phyloP scores from a whole-genome alignment of 2,797 vertebrate genomes.

The Melanotaenia maccullochi region DNA sequence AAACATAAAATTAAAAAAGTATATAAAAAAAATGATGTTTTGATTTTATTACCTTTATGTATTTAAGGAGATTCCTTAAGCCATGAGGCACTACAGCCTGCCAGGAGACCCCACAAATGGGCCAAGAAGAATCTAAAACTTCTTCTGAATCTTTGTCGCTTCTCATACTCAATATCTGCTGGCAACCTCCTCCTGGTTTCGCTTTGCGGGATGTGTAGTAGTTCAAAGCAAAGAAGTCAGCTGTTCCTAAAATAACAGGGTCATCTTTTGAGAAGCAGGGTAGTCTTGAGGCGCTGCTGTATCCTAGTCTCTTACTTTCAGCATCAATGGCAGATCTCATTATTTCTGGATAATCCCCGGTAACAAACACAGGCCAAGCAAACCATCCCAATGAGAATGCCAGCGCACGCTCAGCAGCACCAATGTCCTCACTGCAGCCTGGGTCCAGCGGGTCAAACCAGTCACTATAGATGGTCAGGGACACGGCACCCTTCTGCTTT shows the following conservation, averaged over 20 bases:
- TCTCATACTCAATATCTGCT: slow-evolving; percentile 55
- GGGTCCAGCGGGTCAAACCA: slow-evolving; percentile 82
- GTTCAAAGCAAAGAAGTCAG: slow-evolving; percentile 89
- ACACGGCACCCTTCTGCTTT: slow-evolving; percentile 78
- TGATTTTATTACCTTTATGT: slow-evolving; percentile 82
- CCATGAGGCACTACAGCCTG: slow-evolving; percentile 82
- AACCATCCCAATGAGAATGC: slow-evolving; percentile 84
- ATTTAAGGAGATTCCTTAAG: slow-evolving; percentile 83
- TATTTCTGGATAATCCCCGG: slow-evolving; percentile 84
- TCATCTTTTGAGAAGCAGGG: slow-evolving; percentile 81
- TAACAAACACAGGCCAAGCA: slow-evolving; percentile 85
- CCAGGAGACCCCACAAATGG: slow-evolving; percentile 77
- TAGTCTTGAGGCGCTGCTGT: slow-evolving; percentile 67
- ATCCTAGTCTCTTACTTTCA: slow-evolving; percentile 75
- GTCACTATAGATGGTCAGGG: slow-evolving; percentile 81
- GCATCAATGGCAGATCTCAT: slow-evolving; percentile 81
- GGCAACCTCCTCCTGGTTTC: slow-evolving; percentile 54
- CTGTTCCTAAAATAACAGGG: slow-evolving; percentile 79
- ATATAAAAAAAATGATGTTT: not conserved
- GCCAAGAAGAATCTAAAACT: slow-evolving; percentile 84
- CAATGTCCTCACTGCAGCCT: slow-evolving; percentile 67
- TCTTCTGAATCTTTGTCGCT: slow-evolving; percentile 71
- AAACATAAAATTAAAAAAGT: not conserved
- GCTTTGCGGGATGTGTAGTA: slow-evolving; percentile 86
- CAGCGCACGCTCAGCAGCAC: slow-evolving; percentile 76